phyloP scores from a whole-genome alignment of 2,113 vertebrate species.

The Myrmecobius fasciatus region DNA sequence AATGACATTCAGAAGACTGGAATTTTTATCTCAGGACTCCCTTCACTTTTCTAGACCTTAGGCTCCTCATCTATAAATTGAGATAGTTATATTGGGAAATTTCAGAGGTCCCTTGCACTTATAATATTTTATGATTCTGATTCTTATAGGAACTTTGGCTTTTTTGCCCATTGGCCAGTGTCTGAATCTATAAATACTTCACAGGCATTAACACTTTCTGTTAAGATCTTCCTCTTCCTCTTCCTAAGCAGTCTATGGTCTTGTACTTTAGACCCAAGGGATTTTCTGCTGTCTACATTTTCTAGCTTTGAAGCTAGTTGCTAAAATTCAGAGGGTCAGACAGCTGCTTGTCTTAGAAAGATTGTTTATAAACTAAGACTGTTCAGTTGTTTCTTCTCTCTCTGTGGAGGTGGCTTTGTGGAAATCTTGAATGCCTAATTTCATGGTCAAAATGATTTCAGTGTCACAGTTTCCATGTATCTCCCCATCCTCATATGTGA shows the following conservation, averaged over 20 bases:
- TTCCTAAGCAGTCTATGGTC: background rate
- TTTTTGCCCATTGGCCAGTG: background rate
- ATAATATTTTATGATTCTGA: background rate
- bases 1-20: background rate
- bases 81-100: background rate
- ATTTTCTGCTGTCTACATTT: background rate
- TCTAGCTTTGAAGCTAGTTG: background rate
- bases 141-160: background rate
- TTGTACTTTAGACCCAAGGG: background rate
- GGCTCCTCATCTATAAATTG: background rate
- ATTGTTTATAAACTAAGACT: background rate
- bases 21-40: background rate
- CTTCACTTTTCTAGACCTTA: background rate
- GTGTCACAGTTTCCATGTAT: background rate
- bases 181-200: background rate
- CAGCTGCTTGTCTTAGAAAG: background rate
- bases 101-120: background rate
- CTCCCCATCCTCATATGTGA: background rate
- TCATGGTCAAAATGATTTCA: background rate
- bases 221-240: background rate
- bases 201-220: background rate
- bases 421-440: background rate
- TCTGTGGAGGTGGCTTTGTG: background rate
- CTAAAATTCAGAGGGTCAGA: background rate
- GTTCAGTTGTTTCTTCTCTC: background rate